Percentiles rank a stretch among this genome's conserved stretches.
Evolutionary conservation across 2,113 vertebrate species (phyloP).

Genomic region (Poecile atricapillus): DNA sequence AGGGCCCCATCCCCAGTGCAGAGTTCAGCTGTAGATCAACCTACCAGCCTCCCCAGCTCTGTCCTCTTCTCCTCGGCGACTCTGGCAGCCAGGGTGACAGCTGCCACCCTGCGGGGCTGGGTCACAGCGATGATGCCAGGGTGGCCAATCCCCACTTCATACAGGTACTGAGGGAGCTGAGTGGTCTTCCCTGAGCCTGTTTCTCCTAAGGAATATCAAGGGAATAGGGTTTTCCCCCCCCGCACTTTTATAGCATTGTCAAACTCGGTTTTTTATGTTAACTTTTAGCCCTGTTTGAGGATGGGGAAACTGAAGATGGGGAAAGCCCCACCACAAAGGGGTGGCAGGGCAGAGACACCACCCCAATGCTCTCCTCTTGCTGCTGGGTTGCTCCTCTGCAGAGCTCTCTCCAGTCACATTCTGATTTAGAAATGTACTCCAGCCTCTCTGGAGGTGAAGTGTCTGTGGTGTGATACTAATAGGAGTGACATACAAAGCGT

Average conservation of each 20-base stretch:
- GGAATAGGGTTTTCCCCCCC: not conserved
- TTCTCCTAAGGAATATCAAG: conserved; percentile 77
- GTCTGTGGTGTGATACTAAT: too few species aligned
- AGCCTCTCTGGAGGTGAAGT: not conserved
- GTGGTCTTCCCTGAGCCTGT: conserved; percentile 97
- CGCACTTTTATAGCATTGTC: not conserved
- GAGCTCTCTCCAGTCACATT: not conserved
- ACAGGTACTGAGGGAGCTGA: conserved; percentile 94
- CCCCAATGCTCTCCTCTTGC: accelerated
- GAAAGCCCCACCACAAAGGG: not conserved
- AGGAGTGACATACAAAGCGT: not conserved
- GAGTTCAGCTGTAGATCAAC: not conserved
- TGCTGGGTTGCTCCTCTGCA: not conserved
- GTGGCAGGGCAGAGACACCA: not conserved
- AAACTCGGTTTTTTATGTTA: accelerated
- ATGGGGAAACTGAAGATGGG: not conserved
- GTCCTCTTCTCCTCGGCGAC: conserved; percentile 91
- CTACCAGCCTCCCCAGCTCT: conserved; percentile 89
- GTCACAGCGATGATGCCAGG: conserved; percentile 88
- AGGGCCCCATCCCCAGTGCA: not conserved
- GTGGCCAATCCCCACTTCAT: conserved; percentile 84
- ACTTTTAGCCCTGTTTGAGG: not conserved
- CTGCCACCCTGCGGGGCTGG: conserved; percentile 92
- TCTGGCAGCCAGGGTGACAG: conserved; percentile 89
- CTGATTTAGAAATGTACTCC: not conserved